A percentile compares a stretch with the other conserved stretches of the same genome.
phyloP scores from a whole-genome alignment of 2,888 invertebrate genomes.

The Penaeus monodon region DNA sequence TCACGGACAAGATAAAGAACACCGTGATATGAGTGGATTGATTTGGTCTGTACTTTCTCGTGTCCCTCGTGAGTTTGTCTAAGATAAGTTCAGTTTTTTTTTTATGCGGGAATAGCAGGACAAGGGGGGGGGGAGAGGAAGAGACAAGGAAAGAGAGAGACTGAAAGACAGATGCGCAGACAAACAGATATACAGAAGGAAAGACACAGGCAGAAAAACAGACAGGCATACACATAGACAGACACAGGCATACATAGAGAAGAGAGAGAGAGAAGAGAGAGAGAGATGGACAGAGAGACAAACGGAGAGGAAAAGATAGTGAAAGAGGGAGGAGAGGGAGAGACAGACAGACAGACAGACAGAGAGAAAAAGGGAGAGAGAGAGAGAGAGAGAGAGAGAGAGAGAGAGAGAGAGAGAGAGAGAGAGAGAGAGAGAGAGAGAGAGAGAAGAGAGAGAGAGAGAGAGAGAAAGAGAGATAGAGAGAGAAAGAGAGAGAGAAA shows the following conservation, averaged over 20 bases:
- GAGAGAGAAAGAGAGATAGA: not conserved
- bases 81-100: too few species aligned
- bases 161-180: not conserved
- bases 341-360: not conserved
- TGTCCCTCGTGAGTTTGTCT: too few species aligned
- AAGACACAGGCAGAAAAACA: too few species aligned
- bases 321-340: not conserved
- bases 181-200: too few species aligned
- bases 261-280: not conserved
- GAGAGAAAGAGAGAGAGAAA: too few species aligned
- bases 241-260: not conserved
- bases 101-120: not conserved
- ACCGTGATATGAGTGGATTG: too few species aligned
- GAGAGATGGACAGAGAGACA: not conserved
- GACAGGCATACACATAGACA: too few species aligned
- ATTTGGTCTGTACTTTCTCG: too few species aligned
- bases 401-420: slow-evolving; percentile 10
- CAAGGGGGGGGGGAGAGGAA: not conserved
- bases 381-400: not conserved
- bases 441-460: slow-evolving; percentile 11
- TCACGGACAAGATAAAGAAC: too few species aligned
- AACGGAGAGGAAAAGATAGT: not conserved
- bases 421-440: slow-evolving; percentile 7
- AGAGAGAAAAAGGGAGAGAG: not conserved
- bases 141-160: not conserved